A percentile compares a stretch with the other conserved stretches of the same genome.
Conservation (phyloP, 2,113 vertebrate species). For the Rana temporaria region DNA sequence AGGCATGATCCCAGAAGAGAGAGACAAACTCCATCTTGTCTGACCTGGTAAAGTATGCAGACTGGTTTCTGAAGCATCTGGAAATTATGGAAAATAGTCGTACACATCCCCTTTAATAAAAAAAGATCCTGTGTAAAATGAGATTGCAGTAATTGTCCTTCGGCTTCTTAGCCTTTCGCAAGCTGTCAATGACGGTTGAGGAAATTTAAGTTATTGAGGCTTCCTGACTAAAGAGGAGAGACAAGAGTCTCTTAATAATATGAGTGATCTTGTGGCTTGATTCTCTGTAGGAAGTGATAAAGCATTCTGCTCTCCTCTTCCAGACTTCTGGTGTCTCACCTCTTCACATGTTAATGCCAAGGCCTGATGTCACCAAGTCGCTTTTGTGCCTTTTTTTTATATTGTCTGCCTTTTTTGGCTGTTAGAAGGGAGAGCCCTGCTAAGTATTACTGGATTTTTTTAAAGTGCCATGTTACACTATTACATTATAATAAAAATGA, state of each 20-base stretch:
- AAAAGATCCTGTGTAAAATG: not conserved
- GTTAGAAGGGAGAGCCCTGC: too few relatives aligned
- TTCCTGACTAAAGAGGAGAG: constrained; percentile 7
- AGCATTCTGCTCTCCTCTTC: not conserved
- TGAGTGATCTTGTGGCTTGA: not conserved
- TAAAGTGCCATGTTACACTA: too few relatives aligned
- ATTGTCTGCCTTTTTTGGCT: too few relatives aligned
- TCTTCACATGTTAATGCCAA: not conserved
- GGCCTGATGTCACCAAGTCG: not conserved
- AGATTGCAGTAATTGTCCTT: not conserved
- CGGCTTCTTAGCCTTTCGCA: not conserved
- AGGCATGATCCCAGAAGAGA: too few relatives aligned
- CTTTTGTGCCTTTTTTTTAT: too few relatives aligned
- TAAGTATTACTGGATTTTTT: too few relatives aligned
- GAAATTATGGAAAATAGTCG: not conserved
- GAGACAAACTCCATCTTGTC: too few relatives aligned
- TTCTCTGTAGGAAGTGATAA: not conserved
- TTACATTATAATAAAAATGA: too few relatives aligned
- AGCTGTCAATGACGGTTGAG: constrained; percentile 6
- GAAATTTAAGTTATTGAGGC: not conserved
- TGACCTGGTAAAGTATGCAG: not conserved
- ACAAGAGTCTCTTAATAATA: constrained; percentile 22
- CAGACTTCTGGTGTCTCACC: not conserved
- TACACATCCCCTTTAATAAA: not conserved
- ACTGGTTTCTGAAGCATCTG: not conserved